Conservation (phyloP, 2,888 invertebrate species). For the Alloplasta piceator region DNA sequence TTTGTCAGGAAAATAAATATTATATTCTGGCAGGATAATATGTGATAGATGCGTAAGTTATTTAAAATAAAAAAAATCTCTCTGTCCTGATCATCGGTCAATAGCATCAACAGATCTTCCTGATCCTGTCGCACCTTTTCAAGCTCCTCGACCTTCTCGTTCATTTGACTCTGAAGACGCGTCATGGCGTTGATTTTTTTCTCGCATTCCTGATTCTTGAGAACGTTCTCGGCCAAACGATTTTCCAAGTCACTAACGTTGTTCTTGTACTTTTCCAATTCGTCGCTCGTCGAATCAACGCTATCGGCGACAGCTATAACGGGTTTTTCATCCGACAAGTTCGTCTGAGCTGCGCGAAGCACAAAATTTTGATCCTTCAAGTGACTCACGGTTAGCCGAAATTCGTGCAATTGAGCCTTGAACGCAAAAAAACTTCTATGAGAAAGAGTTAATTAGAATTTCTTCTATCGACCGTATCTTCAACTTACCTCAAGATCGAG, state of each 20-base stretch:
- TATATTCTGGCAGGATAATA: no score
- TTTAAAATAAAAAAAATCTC: no score
- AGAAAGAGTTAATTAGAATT: background rate
- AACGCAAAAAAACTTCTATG: slow-evolving; percentile 1
- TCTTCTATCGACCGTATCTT: no score
- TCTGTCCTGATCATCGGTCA: slow-evolving; percentile 94
- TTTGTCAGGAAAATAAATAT: no score
- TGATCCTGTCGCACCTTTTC: slow-evolving; percentile 93
- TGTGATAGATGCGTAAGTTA: no score
- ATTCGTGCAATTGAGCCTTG: slow-evolving; percentile 85
- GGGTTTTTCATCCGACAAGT: slow-evolving; percentile 70
- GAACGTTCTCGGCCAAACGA: slow-evolving; percentile 71
- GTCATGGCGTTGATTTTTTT: slow-evolving; percentile 76
- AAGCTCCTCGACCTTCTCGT: slow-evolving; percentile 84
- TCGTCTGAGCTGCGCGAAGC: slow-evolving; percentile 87
- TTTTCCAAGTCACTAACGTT: slow-evolving; percentile 75
- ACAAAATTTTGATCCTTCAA: slow-evolving; percentile 94
- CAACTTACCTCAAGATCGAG: slow-evolving; percentile 74
- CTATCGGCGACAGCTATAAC: slow-evolving; percentile 62
- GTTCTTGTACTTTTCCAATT: slow-evolving; percentile 73
- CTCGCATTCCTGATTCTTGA: slow-evolving; percentile 78
- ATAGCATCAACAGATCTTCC: slow-evolving; percentile 94
- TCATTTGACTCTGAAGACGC: slow-evolving; percentile 77
- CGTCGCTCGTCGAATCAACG: slow-evolving; percentile 68
- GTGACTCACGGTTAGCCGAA: slow-evolving; percentile 89